phyloP scores from a whole-genome alignment of 2,888 invertebrate genomes.

The Lochmaea capreae region DNA sequence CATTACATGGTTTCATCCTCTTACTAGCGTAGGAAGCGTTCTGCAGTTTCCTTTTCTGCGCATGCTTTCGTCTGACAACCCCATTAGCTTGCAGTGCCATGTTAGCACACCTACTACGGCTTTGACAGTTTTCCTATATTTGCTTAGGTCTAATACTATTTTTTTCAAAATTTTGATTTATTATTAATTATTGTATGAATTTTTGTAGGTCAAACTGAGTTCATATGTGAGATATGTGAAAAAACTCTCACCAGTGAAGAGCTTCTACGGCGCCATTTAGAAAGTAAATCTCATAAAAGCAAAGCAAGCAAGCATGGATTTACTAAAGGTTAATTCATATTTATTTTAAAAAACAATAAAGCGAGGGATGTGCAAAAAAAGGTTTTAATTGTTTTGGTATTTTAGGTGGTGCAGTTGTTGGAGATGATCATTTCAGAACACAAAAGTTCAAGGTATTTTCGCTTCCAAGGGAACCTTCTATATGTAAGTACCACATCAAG shows the following conservation, averaged over 20 bases:
- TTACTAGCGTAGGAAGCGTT: too few species aligned
- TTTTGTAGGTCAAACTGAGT: neutral
- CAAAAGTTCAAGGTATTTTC: neutral
- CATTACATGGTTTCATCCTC: too few species aligned
- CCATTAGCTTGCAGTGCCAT: too few species aligned
- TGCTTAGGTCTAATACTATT: too few species aligned
- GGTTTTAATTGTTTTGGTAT: neutral
- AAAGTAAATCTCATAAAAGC: conserved; percentile 38
- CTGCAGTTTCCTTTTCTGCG: too few species aligned
- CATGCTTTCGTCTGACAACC: too few species aligned
- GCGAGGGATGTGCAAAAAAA: too few species aligned
- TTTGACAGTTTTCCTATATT: too few species aligned
- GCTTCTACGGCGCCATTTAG: conserved; percentile 33
- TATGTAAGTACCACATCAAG: neutral
- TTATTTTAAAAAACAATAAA: neutral
- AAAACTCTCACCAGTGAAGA: conserved; percentile 26
- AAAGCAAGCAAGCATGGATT: conserved; percentile 14
- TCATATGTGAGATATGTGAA: conserved; percentile 28
- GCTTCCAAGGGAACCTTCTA: neutral
- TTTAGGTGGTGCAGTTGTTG: neutral
- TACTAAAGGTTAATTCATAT: conserved; percentile 3
- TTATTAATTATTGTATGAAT: neutral
- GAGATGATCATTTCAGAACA: neutral
- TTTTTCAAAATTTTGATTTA: neutral
- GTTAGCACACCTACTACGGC: too few species aligned